These are phyloP conservation scores for Laupala kohalensis DNA, from an alignment of 1,140 invertebrate genomes.

Conservation along the genomic window DNA sequence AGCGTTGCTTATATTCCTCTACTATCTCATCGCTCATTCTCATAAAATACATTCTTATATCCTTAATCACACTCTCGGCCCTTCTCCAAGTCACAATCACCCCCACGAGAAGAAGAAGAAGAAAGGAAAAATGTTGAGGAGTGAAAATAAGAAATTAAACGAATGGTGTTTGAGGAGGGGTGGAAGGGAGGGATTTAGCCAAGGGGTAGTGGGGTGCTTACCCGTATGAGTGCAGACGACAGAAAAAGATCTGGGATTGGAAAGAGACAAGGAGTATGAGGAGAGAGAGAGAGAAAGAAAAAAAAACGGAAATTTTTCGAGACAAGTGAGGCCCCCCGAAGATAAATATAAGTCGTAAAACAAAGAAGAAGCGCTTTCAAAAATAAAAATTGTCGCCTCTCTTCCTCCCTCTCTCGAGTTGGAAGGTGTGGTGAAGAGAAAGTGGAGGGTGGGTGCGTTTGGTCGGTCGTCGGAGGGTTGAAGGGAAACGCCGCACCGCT, in stretches of 20 bases:
- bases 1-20: too few relatives aligned
- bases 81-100: neutral
- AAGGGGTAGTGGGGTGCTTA: neutral
- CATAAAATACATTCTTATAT: neutral
- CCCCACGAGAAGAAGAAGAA: too few relatives aligned
- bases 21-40: too few relatives aligned
- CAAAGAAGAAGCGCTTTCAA: neutral
- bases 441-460: neutral
- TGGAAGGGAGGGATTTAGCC: neutral
- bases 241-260: neutral
- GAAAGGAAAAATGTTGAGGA: neutral
- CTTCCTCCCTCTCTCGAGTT: neutral
- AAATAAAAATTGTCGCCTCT: neutral
- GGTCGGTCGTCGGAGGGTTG: neutral
- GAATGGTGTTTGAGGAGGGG: neutral
- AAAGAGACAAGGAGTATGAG: neutral
- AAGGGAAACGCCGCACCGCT: too few relatives aligned
- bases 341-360: neutral
- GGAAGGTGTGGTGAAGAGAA: neutral
- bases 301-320: neutral
- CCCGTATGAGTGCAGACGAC: neutral
- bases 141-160: neutral
- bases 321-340: neutral
- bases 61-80: neutral
- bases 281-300: neutral